Percentiles rank a stretch among this genome's conserved stretches.
These are phyloP conservation scores for Lysiphlebus fabarum DNA, from an alignment of 1,140 invertebrate genomes.

Conservation along the genomic window DNA sequence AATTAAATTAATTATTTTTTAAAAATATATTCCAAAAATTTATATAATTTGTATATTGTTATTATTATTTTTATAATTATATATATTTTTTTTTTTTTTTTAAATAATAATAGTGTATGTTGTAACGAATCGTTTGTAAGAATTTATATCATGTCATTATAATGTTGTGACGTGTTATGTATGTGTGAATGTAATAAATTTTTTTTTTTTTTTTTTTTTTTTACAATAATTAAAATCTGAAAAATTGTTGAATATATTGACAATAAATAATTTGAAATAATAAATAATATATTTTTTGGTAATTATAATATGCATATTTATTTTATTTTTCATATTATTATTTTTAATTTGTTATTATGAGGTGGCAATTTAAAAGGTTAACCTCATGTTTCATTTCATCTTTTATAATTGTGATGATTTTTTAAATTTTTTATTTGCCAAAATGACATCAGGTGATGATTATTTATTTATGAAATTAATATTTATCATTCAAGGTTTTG, in stretches of 20 bases:
- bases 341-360: not conserved
- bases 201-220: not conserved
- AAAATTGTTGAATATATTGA: conserved; percentile 2
- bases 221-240: not conserved
- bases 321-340: no score
- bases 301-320: not conserved
- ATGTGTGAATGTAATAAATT: conserved; percentile 18
- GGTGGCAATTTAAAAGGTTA: not conserved
- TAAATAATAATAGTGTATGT: no score
- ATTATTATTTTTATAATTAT: no score
- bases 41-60: no score
- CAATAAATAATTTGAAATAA: not conserved
- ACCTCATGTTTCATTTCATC: not conserved
- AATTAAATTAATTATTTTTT: no score
- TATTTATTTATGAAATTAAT: not conserved
- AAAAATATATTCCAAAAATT: no score
- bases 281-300: not conserved
- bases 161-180: conserved; percentile 15
- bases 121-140: no score
- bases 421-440: not conserved
- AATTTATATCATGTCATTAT: not conserved
- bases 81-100: no score
- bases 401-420: not conserved
- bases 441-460: no score
- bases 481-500: conserved; percentile 22